phyloP scores from a whole-genome alignment of 1,140 invertebrate genomes.

The Ooceraea biroi region DNA sequence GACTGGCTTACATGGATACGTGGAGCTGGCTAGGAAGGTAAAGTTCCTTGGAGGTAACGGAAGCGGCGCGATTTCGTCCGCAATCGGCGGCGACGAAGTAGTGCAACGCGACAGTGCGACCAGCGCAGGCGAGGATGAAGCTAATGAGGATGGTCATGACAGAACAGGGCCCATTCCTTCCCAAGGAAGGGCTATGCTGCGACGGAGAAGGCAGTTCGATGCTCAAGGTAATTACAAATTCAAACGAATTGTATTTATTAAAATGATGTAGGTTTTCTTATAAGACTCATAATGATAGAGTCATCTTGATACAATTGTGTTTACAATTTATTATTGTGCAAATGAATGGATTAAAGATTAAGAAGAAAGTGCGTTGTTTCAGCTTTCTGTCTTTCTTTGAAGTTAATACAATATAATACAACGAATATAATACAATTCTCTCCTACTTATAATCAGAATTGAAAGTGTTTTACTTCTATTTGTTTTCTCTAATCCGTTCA shows the following conservation, averaged over 20 bases:
- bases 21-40: conserved; percentile 81
- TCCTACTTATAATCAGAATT: background rate
- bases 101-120: conserved; percentile 85
- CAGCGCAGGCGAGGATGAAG: conserved; percentile 84
- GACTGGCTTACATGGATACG: conserved; percentile 81
- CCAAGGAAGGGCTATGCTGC: conserved; percentile 82
- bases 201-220: conserved; percentile 84
- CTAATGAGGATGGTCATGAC: conserved; percentile 77
- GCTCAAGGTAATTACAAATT: conserved; percentile 80
- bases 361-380: background rate
- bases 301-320: background rate
- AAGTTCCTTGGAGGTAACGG: conserved; percentile 80
- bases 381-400: background rate
- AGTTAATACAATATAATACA: no score
- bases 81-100: conserved; percentile 80
- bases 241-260: background rate
- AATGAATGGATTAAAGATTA: background rate
- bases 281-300: background rate
- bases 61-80: conserved; percentile 75
- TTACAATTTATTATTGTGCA: no score
- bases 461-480: conserved; percentile 11
- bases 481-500: conserved; percentile 9
- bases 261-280: background rate
- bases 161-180: conserved; percentile 76
- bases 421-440: no score